phyloP scores from a whole-genome alignment of 2,888 invertebrate species.

The Lepidochitona cinerea region DNA sequence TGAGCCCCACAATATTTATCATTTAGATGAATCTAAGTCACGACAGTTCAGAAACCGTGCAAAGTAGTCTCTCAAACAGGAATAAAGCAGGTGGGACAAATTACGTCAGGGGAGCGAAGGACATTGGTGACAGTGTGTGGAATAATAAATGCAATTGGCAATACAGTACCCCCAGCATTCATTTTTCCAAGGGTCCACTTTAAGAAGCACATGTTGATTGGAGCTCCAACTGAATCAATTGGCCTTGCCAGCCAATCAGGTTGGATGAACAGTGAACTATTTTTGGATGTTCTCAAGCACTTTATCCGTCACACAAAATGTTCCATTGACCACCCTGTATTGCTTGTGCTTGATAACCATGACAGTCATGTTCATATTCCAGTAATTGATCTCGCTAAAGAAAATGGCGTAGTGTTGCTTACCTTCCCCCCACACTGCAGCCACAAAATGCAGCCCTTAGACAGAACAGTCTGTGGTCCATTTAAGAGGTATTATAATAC shows the following conservation, averaged over 20 bases:
- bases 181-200: no score
- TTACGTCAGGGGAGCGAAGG: constrained; percentile 14
- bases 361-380: no score
- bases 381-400: no score
- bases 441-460: constrained; percentile 18
- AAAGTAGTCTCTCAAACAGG: constrained; percentile 7
- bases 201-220: no score
- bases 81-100: neutral
- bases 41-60: constrained; percentile 19
- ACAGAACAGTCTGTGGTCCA: constrained; percentile 48
- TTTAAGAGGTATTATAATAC: constrained; percentile 57
- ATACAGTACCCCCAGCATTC: no score
- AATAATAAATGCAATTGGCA: no score
- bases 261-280: constrained; percentile 23
- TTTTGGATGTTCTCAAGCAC: constrained; percentile 15
- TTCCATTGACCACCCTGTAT: constrained; percentile 10
- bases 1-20: neutral
- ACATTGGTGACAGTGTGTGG: no score
- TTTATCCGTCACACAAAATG: constrained; percentile 12
- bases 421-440: constrained; percentile 8
- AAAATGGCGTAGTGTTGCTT: constrained; percentile 11
- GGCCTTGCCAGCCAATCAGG: no score
- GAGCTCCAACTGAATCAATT: no score
- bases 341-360: constrained; percentile 19
- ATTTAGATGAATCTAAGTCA: constrained; percentile 13